Conservation (phyloP, 2,888 invertebrate species). For the Perithous albicinctus region DNA sequence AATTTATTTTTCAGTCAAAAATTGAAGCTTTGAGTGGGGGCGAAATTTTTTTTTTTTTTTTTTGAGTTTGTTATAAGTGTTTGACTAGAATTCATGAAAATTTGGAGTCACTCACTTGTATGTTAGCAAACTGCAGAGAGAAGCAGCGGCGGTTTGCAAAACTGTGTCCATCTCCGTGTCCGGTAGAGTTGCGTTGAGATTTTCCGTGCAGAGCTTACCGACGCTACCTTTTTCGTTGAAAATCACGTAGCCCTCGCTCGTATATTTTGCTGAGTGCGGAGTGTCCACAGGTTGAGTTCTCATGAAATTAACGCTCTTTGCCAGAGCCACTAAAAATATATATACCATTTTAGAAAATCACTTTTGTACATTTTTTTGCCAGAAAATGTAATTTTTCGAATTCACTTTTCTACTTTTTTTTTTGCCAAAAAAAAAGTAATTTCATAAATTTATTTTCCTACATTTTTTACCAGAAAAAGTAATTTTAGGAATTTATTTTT, state of each 20-base stretch:
- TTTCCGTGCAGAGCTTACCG: conserved; percentile 93
- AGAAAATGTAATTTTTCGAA: neutral
- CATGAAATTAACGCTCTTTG: conserved; percentile 89
- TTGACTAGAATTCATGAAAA: neutral
- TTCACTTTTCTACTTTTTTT: no score
- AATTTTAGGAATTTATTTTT: no score
- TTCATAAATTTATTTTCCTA: no score
- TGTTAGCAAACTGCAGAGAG: conserved; percentile 91
- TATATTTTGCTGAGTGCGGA: conserved; percentile 90
- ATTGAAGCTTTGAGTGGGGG: no score
- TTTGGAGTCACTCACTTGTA: conserved; percentile 89
- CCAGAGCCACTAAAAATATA: conserved; percentile 88
- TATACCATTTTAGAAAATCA: neutral
- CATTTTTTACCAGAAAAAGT: no score
- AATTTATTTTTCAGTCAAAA: no score
- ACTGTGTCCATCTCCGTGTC: conserved; percentile 85
- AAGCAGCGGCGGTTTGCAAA: conserved; percentile 90
- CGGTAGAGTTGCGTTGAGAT: conserved; percentile 88
- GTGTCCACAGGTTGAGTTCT: conserved; percentile 88
- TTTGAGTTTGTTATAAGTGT: neutral
- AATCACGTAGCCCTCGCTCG: conserved; percentile 92
- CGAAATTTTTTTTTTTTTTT: no score
- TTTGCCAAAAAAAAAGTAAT: no score
- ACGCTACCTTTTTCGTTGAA: conserved; percentile 93
- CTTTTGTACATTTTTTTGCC: neutral